phyloP scores from a whole-genome alignment of 35 echinoderm and acorn worm genomes.

The Chiridota heheva region DNA sequence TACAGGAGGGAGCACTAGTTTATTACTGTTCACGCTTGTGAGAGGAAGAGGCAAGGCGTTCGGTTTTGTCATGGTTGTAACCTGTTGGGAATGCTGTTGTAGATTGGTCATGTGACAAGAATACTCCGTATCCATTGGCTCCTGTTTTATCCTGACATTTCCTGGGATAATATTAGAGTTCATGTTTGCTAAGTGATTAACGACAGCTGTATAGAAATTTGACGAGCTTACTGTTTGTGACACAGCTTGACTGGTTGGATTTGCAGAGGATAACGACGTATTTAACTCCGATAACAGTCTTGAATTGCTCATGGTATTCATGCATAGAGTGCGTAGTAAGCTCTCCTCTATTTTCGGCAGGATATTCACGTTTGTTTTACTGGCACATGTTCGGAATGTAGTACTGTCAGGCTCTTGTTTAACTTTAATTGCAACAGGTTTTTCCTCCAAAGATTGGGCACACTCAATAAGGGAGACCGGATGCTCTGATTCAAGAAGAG shows the following conservation, averaged over 20 bases:
- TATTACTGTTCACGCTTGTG: background rate
- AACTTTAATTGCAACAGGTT: background rate
- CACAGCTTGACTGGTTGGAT: background rate
- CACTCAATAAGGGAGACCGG: background rate
- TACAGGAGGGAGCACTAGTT: constrained; percentile 4
- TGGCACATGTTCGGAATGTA: background rate
- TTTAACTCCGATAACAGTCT: background rate
- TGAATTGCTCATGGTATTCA: too few species aligned
- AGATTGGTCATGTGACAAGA: too few species aligned
- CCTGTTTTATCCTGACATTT: too few species aligned
- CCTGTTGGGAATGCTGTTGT: too few species aligned
- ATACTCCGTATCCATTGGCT: too few species aligned
- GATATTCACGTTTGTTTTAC: background rate
- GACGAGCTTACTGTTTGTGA: background rate
- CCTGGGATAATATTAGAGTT: too few species aligned
- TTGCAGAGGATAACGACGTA: background rate
- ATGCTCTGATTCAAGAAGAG: background rate
- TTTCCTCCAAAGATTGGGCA: background rate
- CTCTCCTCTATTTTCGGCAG: background rate
- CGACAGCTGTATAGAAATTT: too few species aligned
- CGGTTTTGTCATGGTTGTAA: too few species aligned
- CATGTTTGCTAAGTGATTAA: too few species aligned
- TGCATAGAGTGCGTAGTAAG: background rate
- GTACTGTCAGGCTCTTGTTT: constrained; percentile 45
- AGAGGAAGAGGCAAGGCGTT: background rate